Conservation (phyloP, 2,797 vertebrate species). For the Pseudochirops cupreus region DNA sequence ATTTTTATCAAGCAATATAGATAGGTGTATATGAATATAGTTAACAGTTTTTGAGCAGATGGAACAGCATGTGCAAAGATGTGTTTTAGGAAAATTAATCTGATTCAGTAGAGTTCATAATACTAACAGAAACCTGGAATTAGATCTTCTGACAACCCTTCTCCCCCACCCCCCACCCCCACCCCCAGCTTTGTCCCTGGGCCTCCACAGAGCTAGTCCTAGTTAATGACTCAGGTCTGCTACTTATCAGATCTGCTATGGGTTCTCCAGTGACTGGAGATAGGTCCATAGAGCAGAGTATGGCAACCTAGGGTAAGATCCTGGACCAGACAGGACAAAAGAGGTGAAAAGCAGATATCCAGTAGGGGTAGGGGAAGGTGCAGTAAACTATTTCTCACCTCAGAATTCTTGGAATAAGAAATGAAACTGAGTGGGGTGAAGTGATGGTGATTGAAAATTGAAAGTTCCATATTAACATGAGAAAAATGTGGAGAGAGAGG, state of each 20-base stretch:
- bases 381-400: neutral
- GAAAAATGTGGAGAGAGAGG: neutral
- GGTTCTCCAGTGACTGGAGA: neutral
- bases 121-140: neutral
- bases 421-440: neutral
- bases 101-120: neutral
- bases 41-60: neutral
- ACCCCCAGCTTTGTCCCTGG: neutral
- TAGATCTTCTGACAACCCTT: neutral
- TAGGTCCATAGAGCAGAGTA: neutral
- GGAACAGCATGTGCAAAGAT: neutral
- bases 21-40: neutral
- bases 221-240: neutral
- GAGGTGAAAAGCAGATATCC: neutral
- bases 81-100: slow-evolving; percentile 13
- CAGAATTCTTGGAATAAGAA: neutral
- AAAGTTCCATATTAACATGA: neutral
- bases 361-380: neutral
- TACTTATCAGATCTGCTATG: no score
- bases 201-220: neutral
- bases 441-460: neutral
- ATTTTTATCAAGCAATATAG: neutral
- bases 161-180: no score
- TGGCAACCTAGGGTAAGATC: neutral
- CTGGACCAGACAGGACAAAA: no score